A percentile compares a stretch with the other conserved stretches of the same genome.
phyloP scores from a whole-genome alignment of 1,140 invertebrate genomes.

The Luehdorfia chinensis region DNA sequence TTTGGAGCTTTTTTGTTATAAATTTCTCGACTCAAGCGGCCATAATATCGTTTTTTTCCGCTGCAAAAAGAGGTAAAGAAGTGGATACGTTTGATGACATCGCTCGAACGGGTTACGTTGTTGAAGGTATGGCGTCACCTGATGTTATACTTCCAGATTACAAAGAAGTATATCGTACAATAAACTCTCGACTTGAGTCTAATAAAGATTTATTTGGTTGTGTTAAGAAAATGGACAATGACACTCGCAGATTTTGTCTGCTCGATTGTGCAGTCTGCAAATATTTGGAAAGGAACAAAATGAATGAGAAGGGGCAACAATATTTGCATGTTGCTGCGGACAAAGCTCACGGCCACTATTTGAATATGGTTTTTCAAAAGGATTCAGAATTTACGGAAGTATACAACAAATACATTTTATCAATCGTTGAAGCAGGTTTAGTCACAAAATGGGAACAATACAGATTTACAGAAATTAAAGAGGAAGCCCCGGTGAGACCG shows the following conservation, averaged over 20 bases:
- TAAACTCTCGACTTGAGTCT: slow-evolving; percentile 50
- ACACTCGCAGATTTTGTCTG: slow-evolving; percentile 57
- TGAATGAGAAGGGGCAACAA: slow-evolving; percentile 60
- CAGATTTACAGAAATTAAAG: slow-evolving; percentile 29
- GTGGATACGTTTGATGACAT: slow-evolving; percentile 68
- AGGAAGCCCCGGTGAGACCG: slow-evolving; percentile 26
- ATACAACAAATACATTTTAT: slow-evolving; percentile 19
- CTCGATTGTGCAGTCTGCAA: slow-evolving; percentile 63
- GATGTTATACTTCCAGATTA: slow-evolving; percentile 59
- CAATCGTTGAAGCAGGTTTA: slow-evolving; percentile 21
- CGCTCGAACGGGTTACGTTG: slow-evolving; percentile 50
- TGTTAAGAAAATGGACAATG: slow-evolving; percentile 46
- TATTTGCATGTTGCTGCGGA: slow-evolving; percentile 64
- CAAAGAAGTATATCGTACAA: slow-evolving; percentile 47
- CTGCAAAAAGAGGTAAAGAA: slow-evolving; percentile 56
- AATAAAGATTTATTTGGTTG: slow-evolving; percentile 53
- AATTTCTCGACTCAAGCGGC: slow-evolving; percentile 64
- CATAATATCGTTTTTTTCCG: slow-evolving; percentile 67
- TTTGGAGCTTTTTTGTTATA: slow-evolving; percentile 63
- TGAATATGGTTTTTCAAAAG: slow-evolving; percentile 52
- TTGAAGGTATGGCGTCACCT: slow-evolving; percentile 66
- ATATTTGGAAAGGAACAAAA: slow-evolving; percentile 50
- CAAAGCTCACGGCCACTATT: slow-evolving; percentile 63
- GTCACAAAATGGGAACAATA: slow-evolving; percentile 37
- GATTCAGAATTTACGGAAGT: slow-evolving; percentile 46